Conservation (phyloP, 2,113 vertebrate genomes). For the Heloderma charlesbogerti region DNA sequence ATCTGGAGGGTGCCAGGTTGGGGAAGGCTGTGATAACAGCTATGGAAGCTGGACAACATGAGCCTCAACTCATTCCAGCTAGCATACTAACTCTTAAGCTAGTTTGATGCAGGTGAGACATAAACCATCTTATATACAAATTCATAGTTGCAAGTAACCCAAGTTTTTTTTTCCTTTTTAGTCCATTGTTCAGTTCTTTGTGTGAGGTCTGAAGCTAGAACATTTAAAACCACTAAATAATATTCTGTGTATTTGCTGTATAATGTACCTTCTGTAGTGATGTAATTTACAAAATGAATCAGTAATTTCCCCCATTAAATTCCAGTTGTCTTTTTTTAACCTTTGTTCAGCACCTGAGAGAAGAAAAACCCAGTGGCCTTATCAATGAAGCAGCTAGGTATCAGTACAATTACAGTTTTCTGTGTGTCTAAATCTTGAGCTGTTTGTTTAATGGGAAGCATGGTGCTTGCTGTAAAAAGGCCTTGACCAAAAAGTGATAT, state of each 20-base stretch:
- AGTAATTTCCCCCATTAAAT: background rate
- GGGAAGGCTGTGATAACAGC: background rate
- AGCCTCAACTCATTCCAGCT: background rate
- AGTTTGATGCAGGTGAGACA: background rate
- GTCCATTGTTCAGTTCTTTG: background rate
- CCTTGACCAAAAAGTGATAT: background rate
- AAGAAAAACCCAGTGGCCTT: constrained; percentile 90
- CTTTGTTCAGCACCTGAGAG: constrained; percentile 86
- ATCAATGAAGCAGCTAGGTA: constrained; percentile 96
- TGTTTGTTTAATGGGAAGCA: background rate
- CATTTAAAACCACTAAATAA: constrained; percentile 3
- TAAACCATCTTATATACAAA: background rate
- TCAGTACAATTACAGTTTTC: constrained; percentile 27
- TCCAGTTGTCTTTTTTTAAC: constrained; percentile 23
- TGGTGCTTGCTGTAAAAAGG: background rate
- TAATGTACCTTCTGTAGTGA: background rate
- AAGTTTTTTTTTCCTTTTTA: background rate
- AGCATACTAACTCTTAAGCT: background rate
- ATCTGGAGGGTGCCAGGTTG: no score
- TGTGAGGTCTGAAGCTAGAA: background rate
- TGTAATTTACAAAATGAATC: background rate
- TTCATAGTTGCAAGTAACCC: background rate
- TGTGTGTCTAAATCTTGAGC: constrained; percentile 2
- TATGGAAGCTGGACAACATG: background rate
- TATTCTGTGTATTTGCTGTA: background rate